A percentile compares a stretch with the other conserved stretches of the same genome.
phyloP scores from a whole-genome alignment of 1,140 invertebrate genomes.

The Wiebesia pumilae region DNA sequence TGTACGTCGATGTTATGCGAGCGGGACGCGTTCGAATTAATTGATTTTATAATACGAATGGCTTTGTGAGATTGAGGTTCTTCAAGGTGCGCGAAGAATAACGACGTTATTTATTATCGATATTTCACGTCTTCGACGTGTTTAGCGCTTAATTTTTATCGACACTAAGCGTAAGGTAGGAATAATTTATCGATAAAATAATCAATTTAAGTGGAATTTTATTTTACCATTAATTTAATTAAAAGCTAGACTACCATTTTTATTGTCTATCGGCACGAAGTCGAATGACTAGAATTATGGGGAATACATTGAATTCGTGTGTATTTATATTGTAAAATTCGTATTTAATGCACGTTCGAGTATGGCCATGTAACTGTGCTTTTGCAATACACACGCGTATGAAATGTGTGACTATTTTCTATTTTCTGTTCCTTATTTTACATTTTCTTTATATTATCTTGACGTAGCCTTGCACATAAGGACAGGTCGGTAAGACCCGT shows the following conservation, averaged over 20 bases:
- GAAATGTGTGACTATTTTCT: no score
- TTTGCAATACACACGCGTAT: no score
- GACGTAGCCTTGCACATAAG: no score
- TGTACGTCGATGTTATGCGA: neutral
- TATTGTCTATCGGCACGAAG: no score
- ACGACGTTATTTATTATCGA: neutral
- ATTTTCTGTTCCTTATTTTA: no score
- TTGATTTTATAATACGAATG: constrained; percentile 21
- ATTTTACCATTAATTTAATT: neutral
- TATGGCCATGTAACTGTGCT: no score
- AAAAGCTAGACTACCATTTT: neutral
- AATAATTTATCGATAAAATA: neutral
- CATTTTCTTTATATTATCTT: no score
- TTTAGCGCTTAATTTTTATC: neutral
- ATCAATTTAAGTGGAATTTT: neutral
- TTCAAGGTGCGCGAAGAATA: neutral
- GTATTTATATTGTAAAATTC: no score
- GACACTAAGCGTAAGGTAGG: neutral
- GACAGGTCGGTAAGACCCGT: no score
- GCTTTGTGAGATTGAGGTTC: neutral
- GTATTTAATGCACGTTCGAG: no score
- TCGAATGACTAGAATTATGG: neutral
- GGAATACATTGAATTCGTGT: neutral
- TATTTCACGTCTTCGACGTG: constrained; percentile 6
- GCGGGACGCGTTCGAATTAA: constrained; percentile 6